phyloP scores from a whole-genome alignment of 2,113 vertebrate species.

The Nicator chloris region DNA sequence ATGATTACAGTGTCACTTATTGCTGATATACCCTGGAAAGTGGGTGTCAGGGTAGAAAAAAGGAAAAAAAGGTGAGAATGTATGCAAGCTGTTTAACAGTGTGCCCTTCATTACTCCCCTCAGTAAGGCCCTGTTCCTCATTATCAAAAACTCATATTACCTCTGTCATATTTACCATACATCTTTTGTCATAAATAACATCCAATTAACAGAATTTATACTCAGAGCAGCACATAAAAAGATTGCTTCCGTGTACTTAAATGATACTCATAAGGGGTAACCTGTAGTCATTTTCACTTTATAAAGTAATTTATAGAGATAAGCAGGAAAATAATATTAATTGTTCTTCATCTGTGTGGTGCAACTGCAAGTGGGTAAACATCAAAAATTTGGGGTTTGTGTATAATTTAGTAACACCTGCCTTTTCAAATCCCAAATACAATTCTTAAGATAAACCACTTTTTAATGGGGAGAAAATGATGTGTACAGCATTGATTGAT shows the following conservation, averaged over 20 bases:
- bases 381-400: slow-evolving; percentile 62
- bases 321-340: slow-evolving; percentile 65
- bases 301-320: slow-evolving; percentile 56
- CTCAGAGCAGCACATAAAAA: slow-evolving; percentile 73
- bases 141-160: slow-evolving; percentile 80
- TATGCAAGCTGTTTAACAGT: slow-evolving; percentile 81
- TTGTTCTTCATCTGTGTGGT: slow-evolving; percentile 49
- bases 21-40: slow-evolving; percentile 86
- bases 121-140: slow-evolving; percentile 75
- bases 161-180: slow-evolving; percentile 85
- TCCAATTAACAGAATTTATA: slow-evolving; percentile 84
- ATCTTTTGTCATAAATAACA: slow-evolving; percentile 85
- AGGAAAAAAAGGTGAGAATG: slow-evolving; percentile 81
- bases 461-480: slow-evolving; percentile 83
- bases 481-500: slow-evolving; percentile 86
- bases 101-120: slow-evolving; percentile 74
- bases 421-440: slow-evolving; percentile 78
- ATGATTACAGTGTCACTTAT: slow-evolving; percentile 91
- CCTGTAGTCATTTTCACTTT: slow-evolving; percentile 60
- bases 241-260: slow-evolving; percentile 72
- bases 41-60: slow-evolving; percentile 82
- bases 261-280: slow-evolving; percentile 68
- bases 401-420: slow-evolving; percentile 78
- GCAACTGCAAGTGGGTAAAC: slow-evolving; percentile 63
- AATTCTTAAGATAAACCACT: slow-evolving; percentile 80